phyloP scores from a whole-genome alignment of 2,888 invertebrate genomes.

The Fabriciana adippe region DNA sequence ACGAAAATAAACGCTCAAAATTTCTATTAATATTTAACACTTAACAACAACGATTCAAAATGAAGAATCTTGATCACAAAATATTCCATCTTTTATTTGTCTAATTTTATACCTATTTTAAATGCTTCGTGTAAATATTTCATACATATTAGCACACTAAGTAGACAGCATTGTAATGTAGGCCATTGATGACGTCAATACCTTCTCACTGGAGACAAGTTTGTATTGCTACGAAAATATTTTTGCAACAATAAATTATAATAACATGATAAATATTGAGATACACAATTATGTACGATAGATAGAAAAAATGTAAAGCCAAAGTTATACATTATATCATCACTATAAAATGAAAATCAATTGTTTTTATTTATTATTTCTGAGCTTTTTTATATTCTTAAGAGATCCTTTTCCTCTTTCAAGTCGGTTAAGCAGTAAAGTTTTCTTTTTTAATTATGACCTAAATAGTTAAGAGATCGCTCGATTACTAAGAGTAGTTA shows the following conservation, averaged over 20 bases:
- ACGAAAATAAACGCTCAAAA: too few relatives aligned
- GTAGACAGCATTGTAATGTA: constrained; percentile 44
- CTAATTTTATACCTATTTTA: constrained; percentile 4
- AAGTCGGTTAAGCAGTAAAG: too few relatives aligned
- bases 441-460: too few relatives aligned
- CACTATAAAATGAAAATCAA: too few relatives aligned
- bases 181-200: constrained; percentile 51
- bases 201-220: constrained; percentile 23
- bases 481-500: too few relatives aligned
- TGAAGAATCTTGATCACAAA: neutral
- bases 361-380: too few relatives aligned
- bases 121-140: constrained; percentile 25
- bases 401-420: too few relatives aligned
- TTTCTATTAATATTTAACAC: too few relatives aligned
- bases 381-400: too few relatives aligned
- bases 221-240: constrained; percentile 32
- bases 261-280: constrained; percentile 5
- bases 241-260: constrained; percentile 25
- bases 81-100: neutral
- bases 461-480: too few relatives aligned
- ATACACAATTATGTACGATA: constrained; percentile 3
- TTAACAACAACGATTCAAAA: neutral
- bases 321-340: neutral
- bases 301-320: neutral
- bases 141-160: constrained; percentile 27